These are phyloP conservation scores for Bicyclus anynana DNA, from an alignment of 1,140 invertebrate genomes.

Conservation along the genomic window DNA sequence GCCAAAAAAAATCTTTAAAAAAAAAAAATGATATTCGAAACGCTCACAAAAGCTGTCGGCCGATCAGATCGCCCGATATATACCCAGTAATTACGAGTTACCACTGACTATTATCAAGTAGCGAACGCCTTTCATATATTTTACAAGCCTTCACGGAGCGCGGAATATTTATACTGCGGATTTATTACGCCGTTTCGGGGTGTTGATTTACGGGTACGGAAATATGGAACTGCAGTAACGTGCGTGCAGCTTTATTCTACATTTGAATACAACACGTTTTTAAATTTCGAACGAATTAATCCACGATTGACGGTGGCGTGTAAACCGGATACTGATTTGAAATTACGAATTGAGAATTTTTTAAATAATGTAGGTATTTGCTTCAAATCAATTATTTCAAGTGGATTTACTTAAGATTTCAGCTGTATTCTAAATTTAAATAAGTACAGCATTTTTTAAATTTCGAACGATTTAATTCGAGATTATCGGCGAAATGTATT, in stretches of 20 bases:
- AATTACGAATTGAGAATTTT: no score
- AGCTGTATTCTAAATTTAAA: no score
- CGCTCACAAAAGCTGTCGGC: conserved; percentile 45
- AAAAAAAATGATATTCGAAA: conserved; percentile 8
- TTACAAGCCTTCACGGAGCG: conserved; percentile 51
- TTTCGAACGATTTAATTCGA: no score
- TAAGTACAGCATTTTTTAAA: no score
- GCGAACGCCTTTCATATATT: conserved; percentile 67
- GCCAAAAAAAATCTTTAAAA: background rate
- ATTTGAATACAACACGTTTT: background rate
- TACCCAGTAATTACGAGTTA: conserved; percentile 63
- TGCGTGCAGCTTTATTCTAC: background rate
- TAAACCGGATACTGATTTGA: no score
- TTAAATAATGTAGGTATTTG: no score
- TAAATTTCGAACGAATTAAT: background rate
- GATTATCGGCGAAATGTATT: no score
- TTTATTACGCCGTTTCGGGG: conserved; percentile 50
- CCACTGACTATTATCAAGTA: conserved; percentile 73
- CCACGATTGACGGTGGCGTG: no score
- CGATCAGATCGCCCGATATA: conserved; percentile 59
- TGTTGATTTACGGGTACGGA: conserved; percentile 45
- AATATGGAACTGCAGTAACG: background rate
- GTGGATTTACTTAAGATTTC: no score
- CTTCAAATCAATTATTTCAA: no score
- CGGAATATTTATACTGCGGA: conserved; percentile 68